phyloP scores from a whole-genome alignment of 2,797 vertebrate genomes.

The Sarcoramphus papa region DNA sequence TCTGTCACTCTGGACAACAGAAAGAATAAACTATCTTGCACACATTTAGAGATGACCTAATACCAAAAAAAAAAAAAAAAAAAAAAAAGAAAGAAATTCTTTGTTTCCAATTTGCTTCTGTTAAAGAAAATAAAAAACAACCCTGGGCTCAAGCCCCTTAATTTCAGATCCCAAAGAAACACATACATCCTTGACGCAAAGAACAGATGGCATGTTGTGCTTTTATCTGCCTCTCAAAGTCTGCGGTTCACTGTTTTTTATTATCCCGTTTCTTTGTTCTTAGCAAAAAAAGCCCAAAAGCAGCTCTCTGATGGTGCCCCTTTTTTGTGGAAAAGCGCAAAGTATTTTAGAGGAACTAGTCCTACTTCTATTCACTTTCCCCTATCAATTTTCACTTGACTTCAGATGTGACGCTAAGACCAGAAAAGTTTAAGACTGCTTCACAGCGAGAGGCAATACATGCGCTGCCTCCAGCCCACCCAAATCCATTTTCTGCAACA shows the following conservation, averaged over 20 bases:
- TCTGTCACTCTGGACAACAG: not conserved
- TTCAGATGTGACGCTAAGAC: not conserved
- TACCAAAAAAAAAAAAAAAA: fast-evolving
- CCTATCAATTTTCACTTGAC: not conserved
- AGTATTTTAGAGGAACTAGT: not conserved
- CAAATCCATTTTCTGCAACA: not conserved
- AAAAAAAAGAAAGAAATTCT: no score
- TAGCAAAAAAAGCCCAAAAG: not conserved
- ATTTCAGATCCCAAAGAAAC: not conserved
- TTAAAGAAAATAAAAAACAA: not conserved
- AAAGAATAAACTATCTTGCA: not conserved
- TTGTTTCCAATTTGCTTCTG: not conserved
- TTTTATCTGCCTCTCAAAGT: not conserved
- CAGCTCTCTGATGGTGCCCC: not conserved
- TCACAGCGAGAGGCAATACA: not conserved
- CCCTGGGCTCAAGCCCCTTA: not conserved
- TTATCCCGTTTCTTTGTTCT: not conserved
- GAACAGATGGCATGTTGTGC: not conserved
- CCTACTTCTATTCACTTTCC: not conserved
- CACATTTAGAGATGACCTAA: not conserved
- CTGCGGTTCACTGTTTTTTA: not conserved
- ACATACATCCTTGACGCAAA: fast-evolving
- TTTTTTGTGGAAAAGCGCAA: not conserved
- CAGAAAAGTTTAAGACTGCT: not conserved
- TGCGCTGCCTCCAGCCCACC: not conserved